phyloP scores from a whole-genome alignment of 2,113 vertebrate species.

The Notothenia rossii region DNA sequence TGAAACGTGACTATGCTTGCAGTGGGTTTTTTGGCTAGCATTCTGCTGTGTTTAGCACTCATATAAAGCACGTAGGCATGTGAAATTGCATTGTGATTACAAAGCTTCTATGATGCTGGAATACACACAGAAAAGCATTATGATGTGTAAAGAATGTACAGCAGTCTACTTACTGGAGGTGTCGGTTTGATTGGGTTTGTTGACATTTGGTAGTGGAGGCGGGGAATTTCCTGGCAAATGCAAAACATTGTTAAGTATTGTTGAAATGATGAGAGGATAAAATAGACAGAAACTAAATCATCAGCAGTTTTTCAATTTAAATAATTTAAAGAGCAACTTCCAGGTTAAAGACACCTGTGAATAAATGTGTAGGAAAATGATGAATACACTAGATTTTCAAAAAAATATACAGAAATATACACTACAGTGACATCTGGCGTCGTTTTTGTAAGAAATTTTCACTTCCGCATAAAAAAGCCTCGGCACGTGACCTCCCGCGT shows the following conservation, averaged over 20 bases:
- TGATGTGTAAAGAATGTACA: not conserved
- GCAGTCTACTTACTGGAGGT: not conserved
- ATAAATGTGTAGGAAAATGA: too few species aligned
- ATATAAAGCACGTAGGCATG: not conserved
- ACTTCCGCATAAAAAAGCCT: too few species aligned
- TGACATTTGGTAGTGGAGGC: slow-evolving; percentile 4
- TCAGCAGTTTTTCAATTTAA: not conserved
- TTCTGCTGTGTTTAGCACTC: too few species aligned
- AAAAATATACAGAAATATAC: too few species aligned
- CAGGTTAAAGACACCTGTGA: too few species aligned
- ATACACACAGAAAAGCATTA: not conserved
- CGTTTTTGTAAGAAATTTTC: too few species aligned
- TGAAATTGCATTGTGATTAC: not conserved
- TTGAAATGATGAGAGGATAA: not conserved
- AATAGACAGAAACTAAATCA: slow-evolving; percentile 2
- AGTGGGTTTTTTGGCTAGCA: not conserved
- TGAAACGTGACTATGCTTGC: not conserved
- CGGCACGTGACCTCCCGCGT: too few species aligned
- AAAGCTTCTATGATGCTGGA: not conserved
- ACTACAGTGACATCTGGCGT: too few species aligned
- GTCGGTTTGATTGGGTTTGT: not conserved
- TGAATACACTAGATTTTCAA: too few species aligned
- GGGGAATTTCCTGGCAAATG: not conserved
- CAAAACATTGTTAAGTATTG: not conserved
- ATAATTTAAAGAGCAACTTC: too few species aligned